Evolutionary conservation across 2,888 invertebrate genomes (phyloP).

Genomic region (Euphydryas editha): DNA sequence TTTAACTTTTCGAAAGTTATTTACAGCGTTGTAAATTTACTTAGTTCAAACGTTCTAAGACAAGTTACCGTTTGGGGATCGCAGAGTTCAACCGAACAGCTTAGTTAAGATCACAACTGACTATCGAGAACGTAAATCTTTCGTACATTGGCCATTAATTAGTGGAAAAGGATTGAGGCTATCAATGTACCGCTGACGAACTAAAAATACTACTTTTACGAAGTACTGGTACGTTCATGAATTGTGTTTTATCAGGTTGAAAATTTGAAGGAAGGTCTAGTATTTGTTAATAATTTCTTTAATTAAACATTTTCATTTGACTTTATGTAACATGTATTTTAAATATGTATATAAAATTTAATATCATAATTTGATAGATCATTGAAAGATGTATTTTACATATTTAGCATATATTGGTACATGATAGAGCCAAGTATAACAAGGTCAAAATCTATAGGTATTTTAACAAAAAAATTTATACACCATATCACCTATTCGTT

Average conservation of each 20-base stretch:
- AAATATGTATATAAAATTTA: too few species aligned
- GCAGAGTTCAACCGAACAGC: conserved; percentile 25
- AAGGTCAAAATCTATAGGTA: too few species aligned
- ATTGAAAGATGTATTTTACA: too few species aligned
- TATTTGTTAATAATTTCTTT: too few species aligned
- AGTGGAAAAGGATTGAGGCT: conserved; percentile 24
- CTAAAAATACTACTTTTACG: not conserved
- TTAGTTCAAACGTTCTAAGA: conserved; percentile 25
- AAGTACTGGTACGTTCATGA: not conserved
- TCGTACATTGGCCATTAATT: conserved; percentile 31
- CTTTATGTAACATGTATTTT: too few species aligned
- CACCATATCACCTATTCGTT: too few species aligned
- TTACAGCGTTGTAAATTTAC: conserved; percentile 22
- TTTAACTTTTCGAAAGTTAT: conserved; percentile 5
- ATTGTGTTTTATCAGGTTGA: not conserved
- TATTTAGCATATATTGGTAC: too few species aligned
- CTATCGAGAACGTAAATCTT: conserved; percentile 33
- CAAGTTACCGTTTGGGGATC: conserved; percentile 33
- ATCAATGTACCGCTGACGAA: conserved; percentile 1
- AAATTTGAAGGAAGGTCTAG: not conserved
- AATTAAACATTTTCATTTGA: too few species aligned
- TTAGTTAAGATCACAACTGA: conserved; percentile 34
- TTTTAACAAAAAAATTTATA: too few species aligned
- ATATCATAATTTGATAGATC: too few species aligned
- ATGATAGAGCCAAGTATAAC: too few species aligned